These are phyloP conservation scores for Stratiolaelaps scimitus DNA, from an alignment of 1,140 invertebrate genomes.

Conservation along the genomic window DNA sequence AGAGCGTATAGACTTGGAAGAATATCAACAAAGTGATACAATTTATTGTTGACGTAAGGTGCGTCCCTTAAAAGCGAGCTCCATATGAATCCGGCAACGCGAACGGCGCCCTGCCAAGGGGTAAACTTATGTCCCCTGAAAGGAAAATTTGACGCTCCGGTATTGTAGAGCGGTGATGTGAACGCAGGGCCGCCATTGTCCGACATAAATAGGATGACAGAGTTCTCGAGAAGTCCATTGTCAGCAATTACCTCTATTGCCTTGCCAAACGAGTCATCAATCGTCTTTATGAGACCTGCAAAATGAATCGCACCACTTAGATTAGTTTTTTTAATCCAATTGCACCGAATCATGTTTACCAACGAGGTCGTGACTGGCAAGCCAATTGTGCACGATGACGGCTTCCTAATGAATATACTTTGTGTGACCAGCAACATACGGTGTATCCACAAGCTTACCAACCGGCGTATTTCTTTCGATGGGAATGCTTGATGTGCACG, in stretches of 20 bases:
- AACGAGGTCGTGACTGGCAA: too few relatives aligned
- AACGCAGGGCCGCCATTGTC: slow-evolving; percentile 65
- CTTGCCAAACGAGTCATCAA: slow-evolving; percentile 69
- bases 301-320: too few relatives aligned
- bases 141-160: slow-evolving; percentile 83
- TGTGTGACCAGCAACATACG: too few relatives aligned
- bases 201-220: slow-evolving; percentile 67
- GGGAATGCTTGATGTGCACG: slow-evolving; percentile 29
- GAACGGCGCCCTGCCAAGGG: slow-evolving; percentile 75
- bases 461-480: slow-evolving; percentile 32
- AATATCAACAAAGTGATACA: too few relatives aligned
- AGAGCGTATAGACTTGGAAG: too few relatives aligned
- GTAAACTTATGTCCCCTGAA: slow-evolving; percentile 63
- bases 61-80: slow-evolving; percentile 50
- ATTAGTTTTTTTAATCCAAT: too few relatives aligned
- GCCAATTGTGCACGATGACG: too few relatives aligned
- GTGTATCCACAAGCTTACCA: too few relatives aligned
- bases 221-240: slow-evolving; percentile 55
- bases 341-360: too few relatives aligned
- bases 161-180: slow-evolving; percentile 58
- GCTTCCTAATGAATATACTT: too few relatives aligned
- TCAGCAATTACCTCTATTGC: slow-evolving; percentile 57
- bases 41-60: too few relatives aligned
- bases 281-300: slow-evolving; percentile 60
- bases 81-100: slow-evolving; percentile 64